A percentile compares a stretch with the other conserved stretches of the same genome.
phyloP scores from a whole-genome alignment of 2,113 vertebrate species.

The Picathartes gymnocephalus region DNA sequence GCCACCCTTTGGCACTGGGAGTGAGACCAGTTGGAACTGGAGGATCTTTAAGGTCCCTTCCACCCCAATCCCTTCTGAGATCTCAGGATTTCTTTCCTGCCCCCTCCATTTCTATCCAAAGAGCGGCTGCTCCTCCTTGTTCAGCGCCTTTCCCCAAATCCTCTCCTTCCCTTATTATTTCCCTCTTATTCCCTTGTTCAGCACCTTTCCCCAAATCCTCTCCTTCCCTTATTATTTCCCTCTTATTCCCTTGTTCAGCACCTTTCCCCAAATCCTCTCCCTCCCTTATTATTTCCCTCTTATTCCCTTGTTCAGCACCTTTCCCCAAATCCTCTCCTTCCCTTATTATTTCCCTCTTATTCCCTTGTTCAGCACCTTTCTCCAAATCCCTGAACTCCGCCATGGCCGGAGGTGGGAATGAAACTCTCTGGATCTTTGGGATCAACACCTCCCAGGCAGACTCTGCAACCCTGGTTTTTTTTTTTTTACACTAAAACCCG shows the following conservation, averaged over 20 bases:
- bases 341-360: too few species aligned
- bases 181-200: too few species aligned
- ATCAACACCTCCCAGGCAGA: not conserved
- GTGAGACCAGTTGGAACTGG: not conserved
- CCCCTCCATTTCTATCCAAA: not conserved
- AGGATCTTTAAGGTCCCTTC: not conserved
- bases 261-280: not conserved
- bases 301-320: not conserved
- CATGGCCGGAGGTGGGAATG: not conserved
- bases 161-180: not conserved
- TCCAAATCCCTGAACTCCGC: rapidly evolving
- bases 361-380: not conserved
- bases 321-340: not conserved
- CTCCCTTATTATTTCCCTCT: too few species aligned
- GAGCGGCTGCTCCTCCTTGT: not conserved
- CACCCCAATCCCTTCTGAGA: not conserved
- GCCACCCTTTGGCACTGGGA: not conserved
- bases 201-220: not conserved
- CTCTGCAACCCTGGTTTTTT: rapidly evolving
- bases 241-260: not conserved
- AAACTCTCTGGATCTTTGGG: not conserved
- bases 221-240: not conserved
- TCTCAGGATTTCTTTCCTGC: not conserved
- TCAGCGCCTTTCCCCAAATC: not conserved
- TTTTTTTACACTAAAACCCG: not conserved